phyloP scores from a whole-genome alignment of 30 jellyfish, hydroid and myxozoan species.

The Aurelia sp. region DNA sequence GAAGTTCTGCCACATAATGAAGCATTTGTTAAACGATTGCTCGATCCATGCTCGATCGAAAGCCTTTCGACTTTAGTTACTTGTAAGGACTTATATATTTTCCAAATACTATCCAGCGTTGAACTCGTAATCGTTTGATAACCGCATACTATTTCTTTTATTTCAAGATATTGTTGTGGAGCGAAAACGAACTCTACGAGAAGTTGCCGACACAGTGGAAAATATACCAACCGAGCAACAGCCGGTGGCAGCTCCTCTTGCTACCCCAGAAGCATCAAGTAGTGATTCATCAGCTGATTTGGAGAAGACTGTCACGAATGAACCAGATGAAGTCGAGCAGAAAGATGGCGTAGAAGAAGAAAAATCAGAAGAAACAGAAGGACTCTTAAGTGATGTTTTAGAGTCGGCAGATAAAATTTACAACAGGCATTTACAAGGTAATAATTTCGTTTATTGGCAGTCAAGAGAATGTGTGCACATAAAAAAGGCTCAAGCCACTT shows the following conservation, averaged over 20 bases:
- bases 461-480: too few species aligned
- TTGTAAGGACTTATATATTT: too few species aligned
- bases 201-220: conserved; percentile 30
- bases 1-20: too few species aligned
- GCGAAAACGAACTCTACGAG: conserved; percentile 50
- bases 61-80: too few species aligned
- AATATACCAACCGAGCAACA: neutral
- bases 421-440: conserved; percentile 55
- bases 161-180: conserved; percentile 15
- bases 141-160: neutral
- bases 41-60: too few species aligned
- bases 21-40: too few species aligned
- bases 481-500: too few species aligned
- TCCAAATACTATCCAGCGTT: too few species aligned
- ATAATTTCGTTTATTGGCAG: neutral
- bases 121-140: too few species aligned
- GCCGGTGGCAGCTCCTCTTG: conserved; percentile 20
- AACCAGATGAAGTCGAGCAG: neutral
- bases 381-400: conserved; percentile 57
- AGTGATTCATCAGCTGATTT: conserved; percentile 59
- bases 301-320: conserved; percentile 10
- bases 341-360: neutral
- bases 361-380: conserved; percentile 31
- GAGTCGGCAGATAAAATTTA: conserved; percentile 59
- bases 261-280: conserved; percentile 31